Conservation (phyloP, 2,888 invertebrate species). For the Nemapogon koenigi region DNA sequence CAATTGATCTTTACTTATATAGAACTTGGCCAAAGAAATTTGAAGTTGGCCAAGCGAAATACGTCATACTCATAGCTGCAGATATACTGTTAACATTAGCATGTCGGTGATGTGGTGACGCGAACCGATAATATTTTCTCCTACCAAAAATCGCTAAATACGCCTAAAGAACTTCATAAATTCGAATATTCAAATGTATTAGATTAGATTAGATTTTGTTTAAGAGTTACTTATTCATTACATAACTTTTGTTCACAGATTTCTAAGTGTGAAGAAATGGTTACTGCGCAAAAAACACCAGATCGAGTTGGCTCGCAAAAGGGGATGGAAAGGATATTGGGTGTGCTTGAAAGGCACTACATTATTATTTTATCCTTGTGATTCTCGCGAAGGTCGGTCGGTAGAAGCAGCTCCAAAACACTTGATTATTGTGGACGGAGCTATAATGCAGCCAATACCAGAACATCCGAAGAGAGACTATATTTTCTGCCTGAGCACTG, state of each 20-base stretch:
- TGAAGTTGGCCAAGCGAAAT: too few relatives aligned
- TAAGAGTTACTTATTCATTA: too few relatives aligned
- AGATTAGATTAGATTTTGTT: too few relatives aligned
- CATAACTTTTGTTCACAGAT: constrained; percentile 70
- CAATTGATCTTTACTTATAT: too few relatives aligned
- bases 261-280: constrained; percentile 98
- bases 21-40: too few relatives aligned
- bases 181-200: too few relatives aligned
- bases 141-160: too few relatives aligned
- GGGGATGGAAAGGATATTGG: constrained; percentile 99
- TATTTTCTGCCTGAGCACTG: constrained; percentile 97
- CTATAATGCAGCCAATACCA: constrained; percentile 98
- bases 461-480: constrained; percentile 98
- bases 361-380: constrained; percentile 93
- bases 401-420: constrained; percentile 95
- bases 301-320: constrained; percentile 92
- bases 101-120: too few relatives aligned
- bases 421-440: constrained; percentile 94
- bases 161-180: too few relatives aligned
- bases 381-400: constrained; percentile 87
- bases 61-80: too few relatives aligned
- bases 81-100: too few relatives aligned
- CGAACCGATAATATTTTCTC: too few relatives aligned
- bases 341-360: constrained; percentile 97
- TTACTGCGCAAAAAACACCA: constrained; percentile 94